Evolutionary conservation across 2,888 invertebrate species (phyloP), one percentile per base, ranked within the genome.

Genomic region (Dolichomitus sp.): DNA sequence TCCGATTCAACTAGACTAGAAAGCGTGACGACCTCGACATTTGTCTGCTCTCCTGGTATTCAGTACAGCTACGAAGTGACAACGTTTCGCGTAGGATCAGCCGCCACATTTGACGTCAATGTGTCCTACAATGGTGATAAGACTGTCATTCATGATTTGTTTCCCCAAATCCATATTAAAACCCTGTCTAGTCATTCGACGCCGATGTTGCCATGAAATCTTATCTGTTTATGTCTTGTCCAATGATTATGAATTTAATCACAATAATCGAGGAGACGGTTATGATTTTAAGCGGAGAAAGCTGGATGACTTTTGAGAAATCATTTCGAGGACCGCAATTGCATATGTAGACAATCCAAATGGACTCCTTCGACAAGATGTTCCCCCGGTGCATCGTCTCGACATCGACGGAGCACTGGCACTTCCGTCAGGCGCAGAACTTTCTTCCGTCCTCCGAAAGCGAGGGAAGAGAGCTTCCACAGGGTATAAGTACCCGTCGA

Each of bases 351-450:
- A 59, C 23, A 69, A 68, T 40, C 30, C 33, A 17, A 73, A n/a
- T 37, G 52, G 30, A 33, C 83, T 84, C 65, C 83, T 85, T 72
- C 30, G 52, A 4, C 11, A 4, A 27, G 40, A 86, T 88, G 84
- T 65, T 87, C 59, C 48, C 88, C 88, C 74, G 77, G 61, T 87
- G 70, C n/a, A 50, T 40, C 17, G 78, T 84, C 79, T 81, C 80
- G 77, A 82, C 73, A 82, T 61, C 86, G 88, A 88, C 87, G 88
- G 86, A 88, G 82, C 81, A 85, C 86, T 86, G 87, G 84, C 87
- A 88, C 78, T 88, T 88, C 86, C 86, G 86, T 86, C 84, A 79
- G 86, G 85, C 85, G 84, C 87, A 84, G 80, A 83, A 78, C 77
- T 30, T 79, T 50, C 68, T 78, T 84, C 81, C 80, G 72, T 59